These are phyloP conservation scores for Euphydryas editha DNA, from an alignment of 2,888 invertebrate species.

Conservation along the genomic window DNA sequence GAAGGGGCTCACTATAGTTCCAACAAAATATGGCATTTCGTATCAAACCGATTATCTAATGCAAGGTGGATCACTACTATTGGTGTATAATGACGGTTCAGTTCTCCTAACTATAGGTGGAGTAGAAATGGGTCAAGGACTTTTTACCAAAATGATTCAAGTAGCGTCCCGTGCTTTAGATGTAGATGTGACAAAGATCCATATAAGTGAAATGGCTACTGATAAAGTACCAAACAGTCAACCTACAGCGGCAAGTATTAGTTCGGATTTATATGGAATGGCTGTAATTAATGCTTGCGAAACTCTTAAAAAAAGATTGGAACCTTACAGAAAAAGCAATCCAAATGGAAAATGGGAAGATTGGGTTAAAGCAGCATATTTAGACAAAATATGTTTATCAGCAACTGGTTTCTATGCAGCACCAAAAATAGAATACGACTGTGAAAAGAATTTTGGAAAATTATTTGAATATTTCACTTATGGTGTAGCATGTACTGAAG, in stretches of 20 bases:
- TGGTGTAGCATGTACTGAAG: slow-evolving; percentile 91
- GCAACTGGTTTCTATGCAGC: slow-evolving; percentile 89
- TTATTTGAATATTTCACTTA: slow-evolving; percentile 91
- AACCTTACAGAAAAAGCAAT: slow-evolving; percentile 86
- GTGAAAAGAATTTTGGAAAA: slow-evolving; percentile 85
- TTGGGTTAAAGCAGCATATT: slow-evolving; percentile 89
- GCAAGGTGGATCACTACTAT: slow-evolving; percentile 90
- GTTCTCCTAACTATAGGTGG: slow-evolving; percentile 92
- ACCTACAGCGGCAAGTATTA: slow-evolving; percentile 90
- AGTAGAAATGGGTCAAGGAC: slow-evolving; percentile 96
- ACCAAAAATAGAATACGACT: slow-evolving; percentile 86
- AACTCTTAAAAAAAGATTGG: slow-evolving; percentile 85
- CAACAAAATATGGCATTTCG: slow-evolving; percentile 90
- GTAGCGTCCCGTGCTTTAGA: slow-evolving; percentile 87
- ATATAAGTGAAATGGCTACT: slow-evolving; percentile 89
- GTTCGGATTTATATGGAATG: slow-evolving; percentile 92
- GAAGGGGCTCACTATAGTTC: slow-evolving; percentile 88
- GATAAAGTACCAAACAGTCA: slow-evolving; percentile 93
- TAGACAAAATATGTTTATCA: slow-evolving; percentile 87
- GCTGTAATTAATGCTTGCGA: slow-evolving; percentile 90
- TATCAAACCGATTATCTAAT: slow-evolving; percentile 87
- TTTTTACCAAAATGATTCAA: slow-evolving; percentile 95
- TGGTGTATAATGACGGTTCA: slow-evolving; percentile 91
- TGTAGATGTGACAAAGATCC: slow-evolving; percentile 85
- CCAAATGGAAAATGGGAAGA: slow-evolving; percentile 90